These are phyloP conservation scores for Cygnus buccinator DNA, from an alignment of 2,113 vertebrate species.

Conservation along the genomic window DNA sequence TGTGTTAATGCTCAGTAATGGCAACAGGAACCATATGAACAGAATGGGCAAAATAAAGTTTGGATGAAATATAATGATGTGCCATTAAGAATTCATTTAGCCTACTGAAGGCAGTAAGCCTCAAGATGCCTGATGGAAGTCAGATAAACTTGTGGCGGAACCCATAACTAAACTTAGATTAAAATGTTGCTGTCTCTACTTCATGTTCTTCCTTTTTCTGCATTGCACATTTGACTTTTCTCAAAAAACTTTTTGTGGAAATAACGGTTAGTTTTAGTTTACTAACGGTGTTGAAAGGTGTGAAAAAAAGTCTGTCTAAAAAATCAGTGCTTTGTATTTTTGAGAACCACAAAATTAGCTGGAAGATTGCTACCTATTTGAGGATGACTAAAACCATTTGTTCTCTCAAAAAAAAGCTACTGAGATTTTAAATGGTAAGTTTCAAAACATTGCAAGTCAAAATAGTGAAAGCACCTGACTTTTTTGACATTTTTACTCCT, in stretches of 20 bases:
- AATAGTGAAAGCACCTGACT: neutral
- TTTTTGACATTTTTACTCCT: neutral
- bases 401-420: neutral
- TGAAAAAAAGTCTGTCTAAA: neutral
- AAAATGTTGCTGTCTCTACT: neutral
- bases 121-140: neutral
- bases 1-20: neutral
- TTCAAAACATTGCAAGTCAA: neutral
- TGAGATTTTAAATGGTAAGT: neutral
- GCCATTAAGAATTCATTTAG: neutral
- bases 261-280: neutral
- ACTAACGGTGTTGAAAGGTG: neutral
- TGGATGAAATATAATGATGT: neutral
- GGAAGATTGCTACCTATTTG: neutral
- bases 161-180: too few species aligned
- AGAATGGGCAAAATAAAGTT: neutral
- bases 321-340: neutral
- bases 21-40: neutral
- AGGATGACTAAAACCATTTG: neutral
- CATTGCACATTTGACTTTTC: neutral
- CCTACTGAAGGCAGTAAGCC: neutral
- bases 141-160: neutral
- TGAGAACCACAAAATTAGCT: neutral
- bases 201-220: neutral
- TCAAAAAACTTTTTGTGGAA: neutral